phyloP scores from a whole-genome alignment of 2,113 vertebrate genomes.

The Ptilorrhoa leucosticta region DNA sequence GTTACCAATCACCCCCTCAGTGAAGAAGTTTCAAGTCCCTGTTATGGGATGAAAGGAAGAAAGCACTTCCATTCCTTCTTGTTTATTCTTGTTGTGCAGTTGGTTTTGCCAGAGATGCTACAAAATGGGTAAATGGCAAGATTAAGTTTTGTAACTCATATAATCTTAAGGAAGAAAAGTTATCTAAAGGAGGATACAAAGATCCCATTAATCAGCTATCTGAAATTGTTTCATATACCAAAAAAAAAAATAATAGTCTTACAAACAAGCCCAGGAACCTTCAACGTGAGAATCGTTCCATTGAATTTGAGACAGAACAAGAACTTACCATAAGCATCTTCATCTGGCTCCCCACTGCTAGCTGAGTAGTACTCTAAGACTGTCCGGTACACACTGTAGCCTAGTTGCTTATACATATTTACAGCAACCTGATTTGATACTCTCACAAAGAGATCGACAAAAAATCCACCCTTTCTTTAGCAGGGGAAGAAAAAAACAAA shows the following conservation, averaged over 20 bases:
- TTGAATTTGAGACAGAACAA: neutral
- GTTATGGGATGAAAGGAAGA: neutral
- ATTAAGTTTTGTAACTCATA: neutral
- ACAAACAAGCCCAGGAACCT: neutral
- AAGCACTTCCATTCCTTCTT: neutral
- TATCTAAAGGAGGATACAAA: neutral
- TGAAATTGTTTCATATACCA: neutral
- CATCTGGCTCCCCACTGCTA: constrained; percentile 93
- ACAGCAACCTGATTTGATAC: constrained; percentile 97
- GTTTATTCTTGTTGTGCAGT: neutral
- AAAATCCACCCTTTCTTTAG: constrained; percentile 93
- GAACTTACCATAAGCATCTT: constrained; percentile 91
- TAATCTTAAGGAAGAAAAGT: neutral
- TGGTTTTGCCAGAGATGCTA: neutral
- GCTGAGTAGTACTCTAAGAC: constrained; percentile 96
- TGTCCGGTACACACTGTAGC: constrained; percentile 94
- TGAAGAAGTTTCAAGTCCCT: neutral
- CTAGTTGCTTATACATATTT: constrained; percentile 94
- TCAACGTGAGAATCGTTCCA: neutral
- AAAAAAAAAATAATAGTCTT: neutral
- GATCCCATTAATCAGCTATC: neutral
- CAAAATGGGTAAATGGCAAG: neutral
- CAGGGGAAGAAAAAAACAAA: neutral
- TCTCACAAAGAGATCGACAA: constrained; percentile 93
- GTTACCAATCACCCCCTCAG: neutral